Evolutionary conservation across 2,888 invertebrate species (phyloP).

Genomic region (Alcis repandata): DNA sequence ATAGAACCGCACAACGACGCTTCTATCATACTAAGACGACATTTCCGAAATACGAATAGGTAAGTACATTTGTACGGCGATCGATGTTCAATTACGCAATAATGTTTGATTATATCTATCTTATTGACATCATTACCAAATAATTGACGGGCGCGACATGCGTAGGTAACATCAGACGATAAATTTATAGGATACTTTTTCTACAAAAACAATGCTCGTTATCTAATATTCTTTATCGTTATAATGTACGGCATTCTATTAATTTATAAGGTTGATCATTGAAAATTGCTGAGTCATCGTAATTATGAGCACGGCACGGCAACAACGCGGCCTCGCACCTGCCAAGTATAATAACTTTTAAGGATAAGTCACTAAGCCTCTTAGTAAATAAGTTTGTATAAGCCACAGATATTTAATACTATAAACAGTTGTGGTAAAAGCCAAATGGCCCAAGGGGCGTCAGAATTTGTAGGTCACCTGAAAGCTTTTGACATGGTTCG

Average conservation of each 20-base stretch:
- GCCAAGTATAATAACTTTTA: not conserved
- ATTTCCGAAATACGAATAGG: too few relatives aligned
- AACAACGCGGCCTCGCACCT: not conserved
- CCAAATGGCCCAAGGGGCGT: too few relatives aligned
- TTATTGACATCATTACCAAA: slow-evolving; percentile 1
- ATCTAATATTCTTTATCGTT: not conserved
- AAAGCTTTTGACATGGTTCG: too few relatives aligned
- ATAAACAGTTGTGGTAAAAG: too few relatives aligned
- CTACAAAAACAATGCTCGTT: not conserved
- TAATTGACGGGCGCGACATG: not conserved
- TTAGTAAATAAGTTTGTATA: not conserved
- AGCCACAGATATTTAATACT: too few relatives aligned
- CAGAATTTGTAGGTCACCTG: too few relatives aligned
- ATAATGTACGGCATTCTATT: not conserved
- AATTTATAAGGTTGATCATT: slow-evolving; percentile 6
- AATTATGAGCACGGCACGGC: not conserved
- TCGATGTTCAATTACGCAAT: not conserved
- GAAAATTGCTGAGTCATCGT: slow-evolving; percentile 7
- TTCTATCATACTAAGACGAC: too few relatives aligned
- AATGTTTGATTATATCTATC: not conserved
- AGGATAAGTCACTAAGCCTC: not conserved
- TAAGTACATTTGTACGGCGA: too few relatives aligned
- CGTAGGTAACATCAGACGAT: not conserved
- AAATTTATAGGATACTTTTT: not conserved
- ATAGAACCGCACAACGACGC: too few relatives aligned